A percentile compares a stretch with the other conserved stretches of the same genome.
Conservation (phyloP, 2,888 invertebrate genomes). For the Orchesella flavescens region DNA sequence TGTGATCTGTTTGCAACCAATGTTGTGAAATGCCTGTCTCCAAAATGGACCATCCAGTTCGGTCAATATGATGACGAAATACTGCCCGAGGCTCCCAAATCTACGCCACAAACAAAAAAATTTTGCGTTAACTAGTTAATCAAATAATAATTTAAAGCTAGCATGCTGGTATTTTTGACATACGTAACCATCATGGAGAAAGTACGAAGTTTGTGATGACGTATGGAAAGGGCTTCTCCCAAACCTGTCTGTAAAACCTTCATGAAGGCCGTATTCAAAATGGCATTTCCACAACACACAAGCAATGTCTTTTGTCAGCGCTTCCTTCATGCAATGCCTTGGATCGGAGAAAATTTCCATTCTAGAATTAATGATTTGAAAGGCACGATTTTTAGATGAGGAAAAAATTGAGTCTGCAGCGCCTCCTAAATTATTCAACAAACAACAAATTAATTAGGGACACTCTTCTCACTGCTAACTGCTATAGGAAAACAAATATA, state of each 20-base stretch:
- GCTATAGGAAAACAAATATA: no score
- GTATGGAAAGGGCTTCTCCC: conserved; percentile 12
- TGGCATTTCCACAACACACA: conserved; percentile 48
- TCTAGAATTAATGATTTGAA: not conserved
- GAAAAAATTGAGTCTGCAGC: conserved; percentile 25
- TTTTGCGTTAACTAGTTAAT: not conserved
- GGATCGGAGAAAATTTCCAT: conserved; percentile 37
- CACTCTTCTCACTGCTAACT: no score
- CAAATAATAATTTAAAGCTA: not conserved
- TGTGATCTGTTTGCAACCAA: conserved; percentile 8
- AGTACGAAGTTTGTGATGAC: not conserved
- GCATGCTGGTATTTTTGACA: not conserved
- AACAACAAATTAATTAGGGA: no score
- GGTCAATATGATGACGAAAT: conserved; percentile 13
- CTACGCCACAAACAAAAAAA: not conserved
- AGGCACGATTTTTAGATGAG: not conserved
- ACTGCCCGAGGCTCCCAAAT: conserved; percentile 11
- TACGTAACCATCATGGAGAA: not conserved
- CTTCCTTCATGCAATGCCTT: conserved; percentile 6
- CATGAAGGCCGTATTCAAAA: conserved; percentile 15
- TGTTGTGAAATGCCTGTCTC: not conserved
- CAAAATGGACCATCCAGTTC: not conserved
- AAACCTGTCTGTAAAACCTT: conserved; percentile 41
- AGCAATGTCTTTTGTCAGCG: not conserved
- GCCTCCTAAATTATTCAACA: no score